Conservation (phyloP, 2,113 vertebrate genomes). For the Melanerpes formicivorus region DNA sequence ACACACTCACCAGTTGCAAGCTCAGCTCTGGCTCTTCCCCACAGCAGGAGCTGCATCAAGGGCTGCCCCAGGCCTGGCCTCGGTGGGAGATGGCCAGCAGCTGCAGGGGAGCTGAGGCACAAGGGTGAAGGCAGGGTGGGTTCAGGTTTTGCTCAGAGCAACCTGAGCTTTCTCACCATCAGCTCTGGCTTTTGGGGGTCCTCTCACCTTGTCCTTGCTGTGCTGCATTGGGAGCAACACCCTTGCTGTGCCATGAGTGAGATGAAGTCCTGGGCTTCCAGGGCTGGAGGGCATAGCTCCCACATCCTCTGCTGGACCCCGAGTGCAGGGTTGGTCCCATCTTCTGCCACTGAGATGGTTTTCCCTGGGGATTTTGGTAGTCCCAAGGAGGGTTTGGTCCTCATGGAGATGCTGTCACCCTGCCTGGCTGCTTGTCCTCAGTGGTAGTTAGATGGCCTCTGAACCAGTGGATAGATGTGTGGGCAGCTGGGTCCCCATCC, state of each 20-base stretch:
- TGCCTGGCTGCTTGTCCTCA: fast-evolving
- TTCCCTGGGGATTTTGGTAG: background rate
- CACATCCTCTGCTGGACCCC: background rate
- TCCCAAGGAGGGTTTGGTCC: background rate
- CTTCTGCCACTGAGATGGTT: background rate
- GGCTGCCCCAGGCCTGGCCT: background rate
- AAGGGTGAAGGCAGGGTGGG: too few relatives aligned
- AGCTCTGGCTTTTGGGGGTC: background rate
- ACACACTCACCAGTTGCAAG: fast-evolving
- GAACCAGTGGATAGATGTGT: background rate
- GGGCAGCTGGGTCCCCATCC: background rate
- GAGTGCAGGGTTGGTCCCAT: background rate
- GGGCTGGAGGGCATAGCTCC: background rate
- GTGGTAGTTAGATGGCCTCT: background rate
- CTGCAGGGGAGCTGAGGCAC: background rate
- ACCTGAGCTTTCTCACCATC: background rate
- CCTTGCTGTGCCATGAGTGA: fast-evolving
- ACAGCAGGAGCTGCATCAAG: background rate
- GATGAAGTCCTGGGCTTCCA: fast-evolving
- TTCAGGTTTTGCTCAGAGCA: background rate
- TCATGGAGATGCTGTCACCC: background rate
- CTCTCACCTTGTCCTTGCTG: background rate
- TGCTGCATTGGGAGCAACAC: background rate
- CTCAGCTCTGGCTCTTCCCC: background rate
- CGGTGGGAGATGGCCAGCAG: background rate